Conservation (phyloP, 2,113 vertebrate genomes). For the Nesogale talazaci region DNA sequence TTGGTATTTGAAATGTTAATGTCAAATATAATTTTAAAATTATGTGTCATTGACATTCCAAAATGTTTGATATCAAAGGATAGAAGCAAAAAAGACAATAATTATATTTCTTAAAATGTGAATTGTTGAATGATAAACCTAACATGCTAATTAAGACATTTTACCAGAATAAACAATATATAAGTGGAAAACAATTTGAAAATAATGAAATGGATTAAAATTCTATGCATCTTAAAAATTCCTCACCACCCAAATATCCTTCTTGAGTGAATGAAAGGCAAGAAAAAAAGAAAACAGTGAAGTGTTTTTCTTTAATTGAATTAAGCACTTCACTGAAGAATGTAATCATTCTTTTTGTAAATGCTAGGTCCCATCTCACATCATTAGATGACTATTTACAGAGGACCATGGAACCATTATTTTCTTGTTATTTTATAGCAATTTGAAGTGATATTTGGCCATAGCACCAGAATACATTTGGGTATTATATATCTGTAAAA, state of each 20-base stretch:
- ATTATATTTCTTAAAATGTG: slow-evolving; percentile 7
- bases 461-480: not conserved
- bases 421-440: slow-evolving; percentile 30
- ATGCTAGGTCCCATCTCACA: slow-evolving; percentile 1
- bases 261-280: slow-evolving; percentile 41
- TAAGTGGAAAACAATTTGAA: slow-evolving; percentile 51
- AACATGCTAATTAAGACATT: slow-evolving; percentile 28
- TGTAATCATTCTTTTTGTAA: slow-evolving; percentile 40
- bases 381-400: slow-evolving; percentile 5
- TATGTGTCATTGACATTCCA: slow-evolving; percentile 44
- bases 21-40: slow-evolving; percentile 14
- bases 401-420: not conserved
- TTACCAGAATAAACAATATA: slow-evolving; percentile 44
- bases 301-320: not conserved
- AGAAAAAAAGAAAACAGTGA: slow-evolving; percentile 20
- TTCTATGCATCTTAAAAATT: slow-evolving; percentile 32
- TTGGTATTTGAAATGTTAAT: slow-evolving; percentile 27
- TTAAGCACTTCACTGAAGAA: not conserved
- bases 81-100: slow-evolving; percentile 46
- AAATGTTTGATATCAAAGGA: slow-evolving; percentile 14
- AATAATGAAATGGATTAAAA: slow-evolving; percentile 32
- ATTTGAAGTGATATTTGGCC: not conserved
- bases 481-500: slow-evolving; percentile 12
- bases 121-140: not conserved
- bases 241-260: slow-evolving; percentile 32